Conservation (phyloP, 2,113 vertebrate genomes). For the Prionailurus viverrinus region DNA sequence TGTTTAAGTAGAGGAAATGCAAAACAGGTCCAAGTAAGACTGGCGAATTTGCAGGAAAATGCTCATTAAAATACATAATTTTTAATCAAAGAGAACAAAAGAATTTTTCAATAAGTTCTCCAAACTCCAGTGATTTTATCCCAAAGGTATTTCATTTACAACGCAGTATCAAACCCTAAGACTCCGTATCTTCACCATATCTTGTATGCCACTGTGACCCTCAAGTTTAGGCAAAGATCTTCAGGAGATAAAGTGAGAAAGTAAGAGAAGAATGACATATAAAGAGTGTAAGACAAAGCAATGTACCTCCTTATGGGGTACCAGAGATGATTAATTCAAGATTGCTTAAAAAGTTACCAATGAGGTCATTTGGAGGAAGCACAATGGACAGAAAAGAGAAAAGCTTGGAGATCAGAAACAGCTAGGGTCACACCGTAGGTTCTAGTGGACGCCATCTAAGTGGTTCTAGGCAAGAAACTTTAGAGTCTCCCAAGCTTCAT, state of each 20-base stretch:
- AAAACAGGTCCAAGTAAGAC: constrained; percentile 50
- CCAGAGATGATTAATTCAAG: constrained; percentile 8
- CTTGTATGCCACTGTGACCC: background rate
- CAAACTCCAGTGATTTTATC: constrained; percentile 48
- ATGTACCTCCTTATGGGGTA: background rate
- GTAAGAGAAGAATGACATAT: constrained; percentile 60
- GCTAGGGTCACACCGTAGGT: background rate
- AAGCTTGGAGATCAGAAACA: background rate
- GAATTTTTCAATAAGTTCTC: constrained; percentile 39
- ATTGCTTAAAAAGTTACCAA: constrained; percentile 25
- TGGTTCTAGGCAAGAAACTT: constrained; percentile 12
- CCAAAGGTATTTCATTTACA: constrained; percentile 23
- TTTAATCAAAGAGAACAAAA: constrained; percentile 34
- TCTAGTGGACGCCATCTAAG: background rate
- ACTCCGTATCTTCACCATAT: background rate
- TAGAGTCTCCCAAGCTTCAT: background rate
- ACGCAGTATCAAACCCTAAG: background rate
- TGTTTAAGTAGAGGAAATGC: constrained; percentile 23
- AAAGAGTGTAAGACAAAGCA: constrained; percentile 41
- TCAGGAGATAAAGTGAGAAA: constrained; percentile 29
- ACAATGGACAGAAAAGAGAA: constrained; percentile 48
- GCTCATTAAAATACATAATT: constrained; percentile 20
- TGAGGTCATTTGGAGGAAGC: background rate
- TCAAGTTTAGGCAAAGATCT: background rate
- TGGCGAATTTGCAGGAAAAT: constrained; percentile 7